phyloP scores from a whole-genome alignment of 2,113 vertebrate species.

The Bombycilla garrulus region DNA sequence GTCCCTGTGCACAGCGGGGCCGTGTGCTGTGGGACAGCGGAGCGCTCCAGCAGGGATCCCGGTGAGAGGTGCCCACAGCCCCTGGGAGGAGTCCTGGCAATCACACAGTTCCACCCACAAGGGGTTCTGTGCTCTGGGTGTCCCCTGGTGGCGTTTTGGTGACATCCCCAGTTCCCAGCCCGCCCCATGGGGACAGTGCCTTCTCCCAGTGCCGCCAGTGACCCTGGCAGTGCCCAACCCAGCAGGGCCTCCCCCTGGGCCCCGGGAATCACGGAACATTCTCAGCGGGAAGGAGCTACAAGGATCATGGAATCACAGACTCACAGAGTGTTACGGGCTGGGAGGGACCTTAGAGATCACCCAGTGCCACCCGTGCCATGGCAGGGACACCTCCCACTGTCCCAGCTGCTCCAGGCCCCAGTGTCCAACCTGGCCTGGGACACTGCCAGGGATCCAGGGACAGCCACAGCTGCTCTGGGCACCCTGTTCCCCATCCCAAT shows the following conservation, averaged over 20 bases:
- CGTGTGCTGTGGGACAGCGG: fast-evolving
- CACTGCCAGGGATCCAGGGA: not conserved
- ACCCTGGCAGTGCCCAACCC: fast-evolving
- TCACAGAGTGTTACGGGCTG: fast-evolving
- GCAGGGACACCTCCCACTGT: not conserved
- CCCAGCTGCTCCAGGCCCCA: not conserved
- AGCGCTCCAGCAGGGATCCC: not conserved
- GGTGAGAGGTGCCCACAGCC: fast-evolving
- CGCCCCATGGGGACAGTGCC: fast-evolving
- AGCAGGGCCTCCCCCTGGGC: too few species aligned
- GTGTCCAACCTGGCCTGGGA: not conserved
- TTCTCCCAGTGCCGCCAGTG: not conserved
- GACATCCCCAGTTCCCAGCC: not conserved
- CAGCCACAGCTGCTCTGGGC: not conserved
- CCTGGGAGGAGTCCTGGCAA: not conserved
- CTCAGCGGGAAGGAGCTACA: not conserved
- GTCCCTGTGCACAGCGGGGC: not conserved
- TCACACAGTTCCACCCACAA: fast-evolving
- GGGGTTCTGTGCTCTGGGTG: fast-evolving
- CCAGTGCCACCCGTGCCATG: not conserved
- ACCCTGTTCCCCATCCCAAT: too few species aligned
- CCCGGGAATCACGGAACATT: not conserved
- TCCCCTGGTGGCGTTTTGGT: not conserved
- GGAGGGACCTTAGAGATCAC: fast-evolving
- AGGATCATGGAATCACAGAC: not conserved